A percentile compares a stretch with the other conserved stretches of the same genome.
Conservation (phyloP, 2,888 invertebrate species). For the Corbicula japonica region DNA sequence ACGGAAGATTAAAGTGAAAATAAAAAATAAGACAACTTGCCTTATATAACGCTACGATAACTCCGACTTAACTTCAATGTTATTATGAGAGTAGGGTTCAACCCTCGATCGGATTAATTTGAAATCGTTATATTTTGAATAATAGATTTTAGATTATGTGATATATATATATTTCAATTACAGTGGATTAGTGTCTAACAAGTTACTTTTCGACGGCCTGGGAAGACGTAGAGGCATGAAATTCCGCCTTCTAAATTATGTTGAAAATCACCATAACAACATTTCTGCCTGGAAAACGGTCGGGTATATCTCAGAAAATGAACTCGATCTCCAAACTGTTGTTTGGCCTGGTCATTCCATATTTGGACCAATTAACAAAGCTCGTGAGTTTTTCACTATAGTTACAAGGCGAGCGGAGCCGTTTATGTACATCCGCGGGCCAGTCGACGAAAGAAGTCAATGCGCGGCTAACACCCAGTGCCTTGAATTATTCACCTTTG, state of each 20-base stretch:
- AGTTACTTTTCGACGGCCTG: constrained; percentile 46
- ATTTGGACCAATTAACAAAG: constrained; percentile 90
- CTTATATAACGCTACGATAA: too few relatives aligned
- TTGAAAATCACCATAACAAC: constrained; percentile 2
- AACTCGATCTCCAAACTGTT: constrained; percentile 91
- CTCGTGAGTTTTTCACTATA: constrained; percentile 90
- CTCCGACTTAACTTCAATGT: too few relatives aligned
- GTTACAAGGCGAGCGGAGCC: constrained; percentile 96
- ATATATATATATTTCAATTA: neutral
- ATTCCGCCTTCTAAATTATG: constrained; percentile 71
- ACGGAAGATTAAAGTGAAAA: too few relatives aligned
- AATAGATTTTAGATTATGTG: too few relatives aligned
- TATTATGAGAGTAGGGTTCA: too few relatives aligned
- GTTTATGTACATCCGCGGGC: constrained; percentile 94
- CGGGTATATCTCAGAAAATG: constrained; percentile 73
- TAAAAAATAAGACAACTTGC: too few relatives aligned
- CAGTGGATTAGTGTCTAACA: constrained; percentile 4
- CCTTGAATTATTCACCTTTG: constrained; percentile 88
- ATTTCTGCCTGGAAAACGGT: constrained; percentile 73
- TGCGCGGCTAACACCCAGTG: constrained; percentile 80
- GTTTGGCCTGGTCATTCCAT: constrained; percentile 95
- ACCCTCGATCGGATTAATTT: too few relatives aligned
- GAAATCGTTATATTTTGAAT: too few relatives aligned
- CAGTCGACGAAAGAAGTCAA: constrained; percentile 88
- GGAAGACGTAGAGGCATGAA: constrained; percentile 49